Evolutionary conservation across 2,888 invertebrate species (phyloP).

Genomic region (Plebejus argus): DNA sequence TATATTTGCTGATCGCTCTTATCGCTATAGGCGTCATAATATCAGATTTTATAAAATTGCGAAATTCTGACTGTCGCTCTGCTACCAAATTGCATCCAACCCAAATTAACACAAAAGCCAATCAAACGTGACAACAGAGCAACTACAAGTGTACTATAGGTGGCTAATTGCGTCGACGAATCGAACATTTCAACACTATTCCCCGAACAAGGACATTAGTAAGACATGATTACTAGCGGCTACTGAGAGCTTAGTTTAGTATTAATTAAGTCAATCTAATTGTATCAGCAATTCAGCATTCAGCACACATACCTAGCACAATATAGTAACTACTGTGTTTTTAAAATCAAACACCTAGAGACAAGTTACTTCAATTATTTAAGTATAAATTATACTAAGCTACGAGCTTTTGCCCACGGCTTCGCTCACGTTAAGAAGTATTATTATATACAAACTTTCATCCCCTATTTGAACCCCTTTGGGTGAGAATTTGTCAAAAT

Average conservation of each 20-base stretch:
- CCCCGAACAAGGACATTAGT: not conserved
- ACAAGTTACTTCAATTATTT: too few relatives aligned
- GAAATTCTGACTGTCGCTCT: not conserved
- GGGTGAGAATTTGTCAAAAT: too few relatives aligned
- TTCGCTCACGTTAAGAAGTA: too few relatives aligned
- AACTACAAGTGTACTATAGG: not conserved
- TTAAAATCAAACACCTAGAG: not conserved
- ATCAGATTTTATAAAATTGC: too few relatives aligned
- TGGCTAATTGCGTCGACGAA: not conserved
- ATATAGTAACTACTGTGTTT: not conserved
- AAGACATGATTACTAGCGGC: not conserved
- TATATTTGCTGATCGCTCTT: too few relatives aligned
- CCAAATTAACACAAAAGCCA: slow-evolving; percentile 12
- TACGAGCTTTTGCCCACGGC: too few relatives aligned
- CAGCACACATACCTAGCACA: too few relatives aligned
- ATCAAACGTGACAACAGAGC: slow-evolving; percentile 14
- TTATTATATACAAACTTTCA: too few relatives aligned
- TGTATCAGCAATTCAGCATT: too few relatives aligned
- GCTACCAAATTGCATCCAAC: not conserved
- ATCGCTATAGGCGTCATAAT: too few relatives aligned
- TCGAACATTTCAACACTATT: not conserved
- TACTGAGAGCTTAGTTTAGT: not conserved
- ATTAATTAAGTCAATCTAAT: not conserved
- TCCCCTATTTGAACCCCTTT: too few relatives aligned
- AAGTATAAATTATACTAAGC: too few relatives aligned